Percentiles rank a stretch among this genome's conserved stretches.
These are phyloP conservation scores for Nomada fabriciana DNA, from an alignment of 2,888 invertebrate species.

Conservation along the genomic window DNA sequence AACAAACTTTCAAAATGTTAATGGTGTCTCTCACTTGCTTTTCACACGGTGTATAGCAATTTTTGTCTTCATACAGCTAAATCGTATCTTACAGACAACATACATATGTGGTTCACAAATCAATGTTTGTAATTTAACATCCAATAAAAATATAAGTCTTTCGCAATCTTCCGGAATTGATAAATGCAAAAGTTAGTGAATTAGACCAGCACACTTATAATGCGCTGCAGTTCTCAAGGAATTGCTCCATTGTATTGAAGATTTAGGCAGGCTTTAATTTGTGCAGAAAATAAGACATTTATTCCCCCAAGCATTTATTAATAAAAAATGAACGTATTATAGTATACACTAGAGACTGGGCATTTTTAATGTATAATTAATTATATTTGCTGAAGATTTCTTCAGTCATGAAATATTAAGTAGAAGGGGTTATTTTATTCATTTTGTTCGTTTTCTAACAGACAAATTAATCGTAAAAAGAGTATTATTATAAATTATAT, in stretches of 20 bases:
- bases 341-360: conserved; percentile 16
- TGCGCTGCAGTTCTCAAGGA: conserved; percentile 50
- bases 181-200: conserved; percentile 3
- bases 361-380: background rate
- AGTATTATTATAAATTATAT: background rate
- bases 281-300: conserved; percentile 83
- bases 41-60: conserved; percentile 12
- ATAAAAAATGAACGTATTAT: background rate
- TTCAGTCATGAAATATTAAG: background rate
- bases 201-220: conserved; percentile 10
- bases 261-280: conserved; percentile 81
- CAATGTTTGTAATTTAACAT: conserved; percentile 14
- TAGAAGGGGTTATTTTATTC: conserved; percentile 2
- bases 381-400: conserved; percentile 4
- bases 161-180: background rate
- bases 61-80: conserved; percentile 9
- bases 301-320: background rate
- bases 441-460: background rate
- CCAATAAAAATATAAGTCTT: background rate
- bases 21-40: conserved; percentile 24
- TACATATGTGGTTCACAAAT: conserved; percentile 3
- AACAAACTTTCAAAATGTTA: conserved; percentile 7
- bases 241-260: conserved; percentile 73
- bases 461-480: background rate
- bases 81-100: conserved; percentile 1